These are phyloP conservation scores for Dryobotodes eremita DNA, from an alignment of 2,888 invertebrate species.

Conservation along the genomic window DNA sequence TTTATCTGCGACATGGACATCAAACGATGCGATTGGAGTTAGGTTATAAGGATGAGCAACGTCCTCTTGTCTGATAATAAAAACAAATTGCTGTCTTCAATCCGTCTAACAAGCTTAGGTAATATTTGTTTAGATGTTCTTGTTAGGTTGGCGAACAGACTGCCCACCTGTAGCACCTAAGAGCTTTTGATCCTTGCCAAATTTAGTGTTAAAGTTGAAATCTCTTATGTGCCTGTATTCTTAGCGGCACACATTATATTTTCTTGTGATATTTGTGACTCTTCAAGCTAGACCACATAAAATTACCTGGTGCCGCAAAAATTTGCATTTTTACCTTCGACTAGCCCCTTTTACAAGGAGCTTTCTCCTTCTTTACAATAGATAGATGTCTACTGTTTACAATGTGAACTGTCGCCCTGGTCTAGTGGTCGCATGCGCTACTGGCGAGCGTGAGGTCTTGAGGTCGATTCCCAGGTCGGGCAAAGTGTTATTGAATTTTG, in stretches of 20 bases:
- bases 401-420: not conserved
- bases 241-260: not conserved
- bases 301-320: not conserved
- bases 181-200: not conserved
- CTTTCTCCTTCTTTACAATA: not conserved
- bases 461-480: too few relatives aligned
- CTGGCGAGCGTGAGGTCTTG: too few relatives aligned
- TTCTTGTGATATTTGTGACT: not conserved
- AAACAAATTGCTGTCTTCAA: conserved; percentile 4
- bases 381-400: not conserved
- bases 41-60: not conserved
- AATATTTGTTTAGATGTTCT: not conserved
- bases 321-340: too few relatives aligned
- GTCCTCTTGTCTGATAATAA: not conserved
- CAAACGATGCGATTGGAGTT: not conserved
- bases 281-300: not conserved
- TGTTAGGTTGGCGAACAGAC: not conserved
- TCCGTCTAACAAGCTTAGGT: conserved; percentile 12
- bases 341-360: not conserved
- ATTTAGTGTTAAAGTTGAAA: not conserved
- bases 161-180: too few relatives aligned
- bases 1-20: too few relatives aligned
- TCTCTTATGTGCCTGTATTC: not conserved
- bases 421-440: not conserved
- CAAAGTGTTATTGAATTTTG: not conserved